Conservation (phyloP, 2,797 vertebrate genomes). For the Premnoplex brunnescens region DNA sequence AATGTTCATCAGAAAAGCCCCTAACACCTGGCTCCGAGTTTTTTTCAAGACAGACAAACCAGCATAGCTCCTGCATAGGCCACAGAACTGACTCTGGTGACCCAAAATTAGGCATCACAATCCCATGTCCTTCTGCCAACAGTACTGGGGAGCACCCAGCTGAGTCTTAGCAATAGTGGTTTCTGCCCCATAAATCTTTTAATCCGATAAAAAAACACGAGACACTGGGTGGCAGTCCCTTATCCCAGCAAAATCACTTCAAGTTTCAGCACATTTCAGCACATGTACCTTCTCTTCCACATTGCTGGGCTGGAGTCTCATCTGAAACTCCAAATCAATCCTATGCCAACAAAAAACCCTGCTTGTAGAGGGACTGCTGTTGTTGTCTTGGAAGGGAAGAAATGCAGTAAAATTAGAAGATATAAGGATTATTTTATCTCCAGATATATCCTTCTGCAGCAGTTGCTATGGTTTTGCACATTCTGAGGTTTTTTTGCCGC, state of each 20-base stretch:
- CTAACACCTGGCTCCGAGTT: background rate
- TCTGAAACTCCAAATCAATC: background rate
- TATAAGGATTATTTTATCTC: background rate
- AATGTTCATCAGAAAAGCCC: background rate
- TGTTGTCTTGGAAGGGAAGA: background rate
- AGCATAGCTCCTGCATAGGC: fast-evolving
- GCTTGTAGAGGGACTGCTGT: background rate
- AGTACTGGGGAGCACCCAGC: fast-evolving
- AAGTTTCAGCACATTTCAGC: background rate
- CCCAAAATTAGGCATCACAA: background rate
- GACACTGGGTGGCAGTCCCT: background rate
- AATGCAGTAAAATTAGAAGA: background rate
- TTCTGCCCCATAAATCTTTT: background rate
- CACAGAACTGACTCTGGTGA: fast-evolving
- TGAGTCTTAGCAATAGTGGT: background rate
- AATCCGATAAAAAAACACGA: background rate
- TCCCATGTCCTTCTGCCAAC: background rate
- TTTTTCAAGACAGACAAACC: background rate
- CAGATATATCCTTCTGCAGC: background rate
- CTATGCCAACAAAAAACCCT: background rate
- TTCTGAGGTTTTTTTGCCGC: background rate
- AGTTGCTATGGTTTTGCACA: slow-evolving; percentile 42
- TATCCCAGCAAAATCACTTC: background rate
- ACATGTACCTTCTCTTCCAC: background rate
- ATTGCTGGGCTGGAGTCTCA: background rate